A percentile compares a stretch with the other conserved stretches of the same genome.
phyloP scores from a whole-genome alignment of 2,113 vertebrate genomes.

The Actenoides hombroni region DNA sequence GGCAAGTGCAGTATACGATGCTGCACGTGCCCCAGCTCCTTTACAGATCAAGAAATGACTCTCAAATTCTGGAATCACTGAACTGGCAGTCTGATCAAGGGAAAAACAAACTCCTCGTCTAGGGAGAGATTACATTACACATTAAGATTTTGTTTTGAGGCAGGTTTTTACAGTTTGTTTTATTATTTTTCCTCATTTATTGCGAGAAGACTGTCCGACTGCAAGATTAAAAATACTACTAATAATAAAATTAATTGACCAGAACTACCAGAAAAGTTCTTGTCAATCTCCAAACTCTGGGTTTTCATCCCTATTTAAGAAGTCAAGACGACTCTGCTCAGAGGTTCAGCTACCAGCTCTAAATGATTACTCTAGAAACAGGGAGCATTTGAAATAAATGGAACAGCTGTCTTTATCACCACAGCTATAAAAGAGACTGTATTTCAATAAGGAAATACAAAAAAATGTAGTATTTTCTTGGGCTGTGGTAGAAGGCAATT shows the following conservation, averaged over 20 bases:
- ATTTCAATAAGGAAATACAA: constrained; percentile 69
- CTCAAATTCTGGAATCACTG: not conserved
- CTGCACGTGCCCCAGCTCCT: not conserved
- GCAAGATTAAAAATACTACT: not conserved
- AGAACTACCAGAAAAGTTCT: not conserved
- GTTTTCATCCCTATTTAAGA: constrained; percentile 39
- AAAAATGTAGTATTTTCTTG: constrained; percentile 42
- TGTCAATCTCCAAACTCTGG: not conserved
- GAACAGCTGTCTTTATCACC: constrained; percentile 58
- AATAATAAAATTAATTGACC: constrained; percentile 2
- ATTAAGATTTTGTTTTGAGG: constrained; percentile 27
- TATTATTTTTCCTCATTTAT: constrained; percentile 17
- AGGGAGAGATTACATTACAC: constrained; percentile 17
- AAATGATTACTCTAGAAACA: constrained; percentile 63
- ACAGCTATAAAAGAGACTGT: constrained; percentile 61
- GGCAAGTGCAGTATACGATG: not conserved
- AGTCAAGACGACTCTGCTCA: constrained; percentile 34
- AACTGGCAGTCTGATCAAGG: not conserved
- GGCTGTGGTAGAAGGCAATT: not conserved
- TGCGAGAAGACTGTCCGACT: not conserved
- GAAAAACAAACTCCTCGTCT: not conserved
- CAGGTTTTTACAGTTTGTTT: constrained; percentile 2
- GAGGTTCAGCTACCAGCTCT: constrained; percentile 48
- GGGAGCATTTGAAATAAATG: constrained; percentile 50
- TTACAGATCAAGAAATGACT: constrained; percentile 18